Conservation (phyloP, 2,797 vertebrate genomes). For the Lycodopsis pacificus region DNA sequence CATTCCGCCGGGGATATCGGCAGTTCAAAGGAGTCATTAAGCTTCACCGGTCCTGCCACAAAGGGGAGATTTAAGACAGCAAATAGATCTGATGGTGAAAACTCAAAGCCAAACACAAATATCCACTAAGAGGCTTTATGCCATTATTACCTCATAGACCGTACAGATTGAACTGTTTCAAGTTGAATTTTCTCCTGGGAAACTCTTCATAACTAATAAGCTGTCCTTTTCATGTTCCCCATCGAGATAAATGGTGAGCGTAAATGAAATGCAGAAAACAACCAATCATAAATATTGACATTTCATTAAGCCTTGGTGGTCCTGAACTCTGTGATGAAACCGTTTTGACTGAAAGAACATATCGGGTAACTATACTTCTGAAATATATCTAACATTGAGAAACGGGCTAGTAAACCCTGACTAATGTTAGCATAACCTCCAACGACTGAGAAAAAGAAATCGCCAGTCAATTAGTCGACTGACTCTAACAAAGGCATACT, state of each 20-base stretch:
- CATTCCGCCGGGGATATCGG: constrained; percentile 68
- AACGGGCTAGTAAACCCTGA: background rate
- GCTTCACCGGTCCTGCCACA: constrained; percentile 72
- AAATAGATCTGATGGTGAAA: constrained; percentile 81
- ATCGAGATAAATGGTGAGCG: background rate
- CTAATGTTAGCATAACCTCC: constrained; percentile 9
- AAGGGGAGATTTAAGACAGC: constrained; percentile 86
- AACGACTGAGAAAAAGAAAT: background rate
- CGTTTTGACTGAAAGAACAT: background rate
- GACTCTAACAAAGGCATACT: constrained; percentile 45
- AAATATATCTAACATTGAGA: background rate
- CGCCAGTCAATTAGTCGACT: constrained; percentile 15
- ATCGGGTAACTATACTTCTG: background rate
- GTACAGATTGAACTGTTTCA: constrained; percentile 72
- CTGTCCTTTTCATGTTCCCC: constrained; percentile 10
- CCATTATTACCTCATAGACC: constrained; percentile 61
- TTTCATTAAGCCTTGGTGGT: background rate
- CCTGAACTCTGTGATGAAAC: background rate
- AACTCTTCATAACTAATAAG: constrained; percentile 53
- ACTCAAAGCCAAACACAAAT: constrained; percentile 82
- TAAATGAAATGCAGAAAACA: background rate
- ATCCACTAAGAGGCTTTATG: constrained; percentile 83
- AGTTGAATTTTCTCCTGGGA: constrained; percentile 79
- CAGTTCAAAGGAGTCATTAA: constrained; percentile 86
- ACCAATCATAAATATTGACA: constrained; percentile 1